These are phyloP conservation scores for Drosophila bocqueti DNA, from an alignment of 1,140 invertebrate species.

Conservation along the genomic window DNA sequence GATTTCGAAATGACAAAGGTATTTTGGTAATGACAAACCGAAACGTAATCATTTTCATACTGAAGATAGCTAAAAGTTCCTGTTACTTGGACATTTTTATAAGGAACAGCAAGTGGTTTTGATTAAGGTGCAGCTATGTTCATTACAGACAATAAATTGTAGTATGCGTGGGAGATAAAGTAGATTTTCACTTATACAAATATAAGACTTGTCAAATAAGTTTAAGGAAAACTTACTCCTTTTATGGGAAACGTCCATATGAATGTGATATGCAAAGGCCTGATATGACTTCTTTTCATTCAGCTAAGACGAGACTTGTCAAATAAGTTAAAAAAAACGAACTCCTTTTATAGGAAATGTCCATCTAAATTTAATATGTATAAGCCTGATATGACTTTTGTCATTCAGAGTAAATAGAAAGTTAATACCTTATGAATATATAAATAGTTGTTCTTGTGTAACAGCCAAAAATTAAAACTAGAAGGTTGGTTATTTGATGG, in stretches of 20 bases:
- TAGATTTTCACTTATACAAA: not conserved
- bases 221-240: too few relatives aligned
- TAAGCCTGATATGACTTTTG: not conserved
- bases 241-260: not conserved
- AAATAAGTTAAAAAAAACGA: not conserved
- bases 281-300: too few relatives aligned
- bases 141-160: not conserved
- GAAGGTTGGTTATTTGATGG: not conserved
- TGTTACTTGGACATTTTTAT: not conserved
- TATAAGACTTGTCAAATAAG: not conserved
- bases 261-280: too few relatives aligned
- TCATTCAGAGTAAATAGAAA: not conserved
- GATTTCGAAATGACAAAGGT: not conserved
- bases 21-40: conserved; percentile 8
- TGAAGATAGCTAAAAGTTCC: not conserved
- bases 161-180: not conserved
- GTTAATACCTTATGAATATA: not conserved
- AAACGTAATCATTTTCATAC: not conserved
- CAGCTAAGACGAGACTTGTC: not conserved
- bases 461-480: not conserved
- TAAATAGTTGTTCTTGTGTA: not conserved
- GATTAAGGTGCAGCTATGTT: not conserved
- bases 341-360: not conserved
- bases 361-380: not conserved
- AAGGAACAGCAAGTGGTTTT: not conserved